A percentile compares a stretch with the other conserved stretches of the same genome.
These are phyloP conservation scores for Clinocottus analis DNA, from an alignment of 2,113 vertebrate species.

Conservation along the genomic window DNA sequence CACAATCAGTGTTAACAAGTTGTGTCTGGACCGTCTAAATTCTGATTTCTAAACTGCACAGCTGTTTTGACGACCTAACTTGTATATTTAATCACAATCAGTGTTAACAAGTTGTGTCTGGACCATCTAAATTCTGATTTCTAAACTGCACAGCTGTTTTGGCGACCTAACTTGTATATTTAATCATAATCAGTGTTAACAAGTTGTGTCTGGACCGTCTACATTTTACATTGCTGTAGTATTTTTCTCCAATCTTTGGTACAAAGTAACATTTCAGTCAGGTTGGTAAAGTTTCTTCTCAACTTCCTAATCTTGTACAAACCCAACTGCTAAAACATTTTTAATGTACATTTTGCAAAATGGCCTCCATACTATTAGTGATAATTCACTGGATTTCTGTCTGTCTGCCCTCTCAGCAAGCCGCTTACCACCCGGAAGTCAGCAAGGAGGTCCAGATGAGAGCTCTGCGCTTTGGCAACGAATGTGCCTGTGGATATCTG, in stretches of 20 bases:
- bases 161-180: no score
- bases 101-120: no score
- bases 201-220: not conserved
- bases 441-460: conserved; percentile 88
- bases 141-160: no score
- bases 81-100: no score
- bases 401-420: conserved; percentile 84
- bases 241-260: not conserved
- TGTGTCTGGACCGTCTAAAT: no score
- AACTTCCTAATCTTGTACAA: not conserved
- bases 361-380: not conserved
- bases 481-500: conserved; percentile 94
- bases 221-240: not conserved
- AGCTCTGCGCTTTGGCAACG: conserved; percentile 91
- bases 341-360: not conserved
- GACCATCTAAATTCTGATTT: no score
- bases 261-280: not conserved
- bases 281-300: not conserved
- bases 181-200: no score
- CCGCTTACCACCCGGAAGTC: conserved; percentile 95
- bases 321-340: not conserved
- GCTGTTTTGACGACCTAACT: no score
- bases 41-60: no score
- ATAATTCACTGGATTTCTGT: conserved; percentile 6
- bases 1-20: no score